Evolutionary conservation across 1,140 invertebrate species (phyloP), one percentile per base, ranked within the genome.

Genomic region (Sitodiplosis mosellana): DNA sequence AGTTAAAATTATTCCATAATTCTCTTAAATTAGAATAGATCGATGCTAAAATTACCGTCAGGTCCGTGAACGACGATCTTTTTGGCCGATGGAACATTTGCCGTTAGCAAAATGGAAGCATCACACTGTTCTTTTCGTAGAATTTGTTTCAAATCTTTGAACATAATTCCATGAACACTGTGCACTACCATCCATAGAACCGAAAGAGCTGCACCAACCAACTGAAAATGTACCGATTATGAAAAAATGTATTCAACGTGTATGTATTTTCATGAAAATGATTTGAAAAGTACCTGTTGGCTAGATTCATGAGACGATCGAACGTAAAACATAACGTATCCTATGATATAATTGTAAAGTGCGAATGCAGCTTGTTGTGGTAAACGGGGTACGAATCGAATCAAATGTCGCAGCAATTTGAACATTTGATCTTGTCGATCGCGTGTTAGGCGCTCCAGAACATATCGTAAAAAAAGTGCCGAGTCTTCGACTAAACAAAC

Each of bases 241-340:
- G 4, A n/a, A n/a, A 40, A 11, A 21, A 11, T 11, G 21, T 11
- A n/a, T n/a, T n/a, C n/a, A 2, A 14, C 18, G 7, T 20, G 19
- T 20, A 45, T 3, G 20, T 27, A 45, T 15, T 45, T 45, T 21
- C 2, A 27, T 21, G 10, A 45, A 21, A 5, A 3, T 22, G 3
- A 38, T 14, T n/a, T n/a, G n/a, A 27, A 27, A 27, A 27, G 12
- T 41, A 71, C 60, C 55, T 89, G 85, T 57, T 95, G 88, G 2
- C 88, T 87, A 33, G 87, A 83, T 60, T 97, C 92, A 58, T 92
- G 87, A 0, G 93, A 89, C 10, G 89, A 83, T 46, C 96, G 68
- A 1, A 97, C 92, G 60, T 98, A 97, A 68, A 96, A 98, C 94
- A 99, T 99, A 1, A 99, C 86, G 59, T 96, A 99, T 15, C 96